These are phyloP conservation scores for Sebastes nivosus DNA, from an alignment of 2,797 vertebrate species.

Conservation along the genomic window DNA sequence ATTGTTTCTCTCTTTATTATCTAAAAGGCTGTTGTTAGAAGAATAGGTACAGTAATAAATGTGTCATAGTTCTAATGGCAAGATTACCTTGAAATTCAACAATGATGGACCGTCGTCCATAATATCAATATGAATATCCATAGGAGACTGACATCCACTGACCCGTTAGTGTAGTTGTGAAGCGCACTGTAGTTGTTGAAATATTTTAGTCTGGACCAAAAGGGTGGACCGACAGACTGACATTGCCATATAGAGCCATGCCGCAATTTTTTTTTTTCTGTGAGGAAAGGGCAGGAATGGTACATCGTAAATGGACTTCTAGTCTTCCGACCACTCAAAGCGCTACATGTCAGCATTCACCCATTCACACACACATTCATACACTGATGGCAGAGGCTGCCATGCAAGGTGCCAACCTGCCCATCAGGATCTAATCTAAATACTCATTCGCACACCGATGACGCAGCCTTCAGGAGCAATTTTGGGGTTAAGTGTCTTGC, in stretches of 20 bases:
- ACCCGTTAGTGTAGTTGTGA: neutral
- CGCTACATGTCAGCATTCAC: neutral
- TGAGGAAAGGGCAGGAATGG: neutral
- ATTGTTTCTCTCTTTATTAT: neutral
- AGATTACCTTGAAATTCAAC: neutral
- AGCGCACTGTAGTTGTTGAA: neutral
- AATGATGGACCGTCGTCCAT: neutral
- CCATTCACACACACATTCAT: neutral
- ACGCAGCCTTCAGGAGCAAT: neutral
- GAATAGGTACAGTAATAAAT: neutral
- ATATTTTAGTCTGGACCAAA: neutral
- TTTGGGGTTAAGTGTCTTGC: neutral
- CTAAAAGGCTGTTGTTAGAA: neutral
- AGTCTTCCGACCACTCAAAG: neutral
- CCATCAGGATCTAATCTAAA: neutral
- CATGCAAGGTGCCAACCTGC: no score
- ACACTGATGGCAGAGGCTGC: no score
- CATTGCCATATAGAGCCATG: neutral
- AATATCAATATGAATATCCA: neutral
- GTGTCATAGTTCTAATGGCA: neutral
- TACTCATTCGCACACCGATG: neutral
- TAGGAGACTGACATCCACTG: neutral
- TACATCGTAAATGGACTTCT: no score
- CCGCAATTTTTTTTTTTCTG: neutral
- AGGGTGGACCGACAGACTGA: neutral